Evolutionary conservation across 1,140 invertebrate species (phyloP).

Genomic region (Drosophila littoralis): DNA sequence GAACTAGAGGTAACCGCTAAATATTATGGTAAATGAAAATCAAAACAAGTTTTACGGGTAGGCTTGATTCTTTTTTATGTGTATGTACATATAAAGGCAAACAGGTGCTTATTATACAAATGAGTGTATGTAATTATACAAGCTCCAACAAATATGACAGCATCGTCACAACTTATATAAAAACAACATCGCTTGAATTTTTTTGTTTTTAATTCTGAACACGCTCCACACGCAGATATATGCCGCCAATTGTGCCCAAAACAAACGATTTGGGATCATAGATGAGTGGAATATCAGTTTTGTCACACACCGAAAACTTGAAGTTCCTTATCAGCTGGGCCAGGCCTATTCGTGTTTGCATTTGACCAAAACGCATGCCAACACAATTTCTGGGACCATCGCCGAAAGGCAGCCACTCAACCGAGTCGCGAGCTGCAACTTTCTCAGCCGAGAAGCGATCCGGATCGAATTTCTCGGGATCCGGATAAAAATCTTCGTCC

Average conservation of each 20-base stretch:
- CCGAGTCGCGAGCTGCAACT: constrained; percentile 83
- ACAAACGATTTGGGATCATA: constrained; percentile 53
- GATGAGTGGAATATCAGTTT: constrained; percentile 56
- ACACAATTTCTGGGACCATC: constrained; percentile 86
- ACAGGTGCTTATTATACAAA: not conserved
- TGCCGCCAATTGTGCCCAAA: constrained; percentile 54
- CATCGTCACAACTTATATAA: not conserved
- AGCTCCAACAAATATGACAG: not conserved
- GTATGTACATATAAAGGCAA: not conserved
- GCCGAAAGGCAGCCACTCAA: constrained; percentile 88
- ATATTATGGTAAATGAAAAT: too few relatives aligned
- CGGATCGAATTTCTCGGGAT: constrained; percentile 87
- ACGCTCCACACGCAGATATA: constrained; percentile 45
- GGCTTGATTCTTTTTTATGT: not conserved
- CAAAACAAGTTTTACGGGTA: not conserved
- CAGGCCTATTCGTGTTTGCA: constrained; percentile 84
- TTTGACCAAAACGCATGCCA: constrained; percentile 84
- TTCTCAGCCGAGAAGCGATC: constrained; percentile 85
- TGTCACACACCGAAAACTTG: constrained; percentile 63
- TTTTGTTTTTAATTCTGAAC: constrained; percentile 10
- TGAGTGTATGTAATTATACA: not conserved
- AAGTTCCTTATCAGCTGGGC: constrained; percentile 81
- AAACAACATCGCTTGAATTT: too few relatives aligned
- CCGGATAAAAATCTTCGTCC: constrained; percentile 85
- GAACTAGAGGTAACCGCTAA: too few relatives aligned